Base-by-base conservation (phyloP, 1,140 invertebrate genomes). In the Drosophila ohnishii region DNA sequence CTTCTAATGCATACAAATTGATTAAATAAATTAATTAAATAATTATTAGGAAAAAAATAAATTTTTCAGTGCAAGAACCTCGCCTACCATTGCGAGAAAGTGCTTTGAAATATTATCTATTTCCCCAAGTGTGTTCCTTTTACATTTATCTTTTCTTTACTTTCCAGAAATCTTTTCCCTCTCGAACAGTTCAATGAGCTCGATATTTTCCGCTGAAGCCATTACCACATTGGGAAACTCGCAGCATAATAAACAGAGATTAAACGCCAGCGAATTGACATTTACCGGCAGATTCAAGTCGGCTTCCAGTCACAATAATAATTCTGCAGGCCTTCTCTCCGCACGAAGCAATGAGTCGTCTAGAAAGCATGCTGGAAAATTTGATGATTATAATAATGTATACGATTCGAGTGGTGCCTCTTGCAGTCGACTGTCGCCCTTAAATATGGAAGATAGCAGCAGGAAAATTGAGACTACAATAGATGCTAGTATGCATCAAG, bases 111-210 rank as follows among this genome's bases (percentile, higher is more conserved):
- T 32, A 32, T 32, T 32, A 1, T 45, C 3, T 13, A 13, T 14
- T 8, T 11, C 2, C 45, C 11, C 25, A n/a, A 22, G 6, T 22
- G 22, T 28, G 6, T 37, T 44, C 11, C 2, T 14, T 3, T 32
- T 58, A 22, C 25, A 30, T 39, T 57, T 39, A 47, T 25, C 3
- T 42, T 44, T 39, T 0, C 35, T 39, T 4, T 22, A 30, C 11
- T 42, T 64, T 25, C 2, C 37, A 90, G 89, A 90, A 78, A 86
- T 87, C 39, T 64, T 90, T 25, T 91, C 90, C 3, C 39, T 91
- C 34, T 90, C 90, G 11, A 91, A 90, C 58, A 91, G 90, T 55
- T 91, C 90, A 1, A 81, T 91, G 78, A 90, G 90, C 51, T 90
- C 89, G 34, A 78, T 90, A 30, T 72, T 91, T 67, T 80, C 86